phyloP scores from a whole-genome alignment of 2,113 vertebrate species.

The Perca fluviatilis region DNA sequence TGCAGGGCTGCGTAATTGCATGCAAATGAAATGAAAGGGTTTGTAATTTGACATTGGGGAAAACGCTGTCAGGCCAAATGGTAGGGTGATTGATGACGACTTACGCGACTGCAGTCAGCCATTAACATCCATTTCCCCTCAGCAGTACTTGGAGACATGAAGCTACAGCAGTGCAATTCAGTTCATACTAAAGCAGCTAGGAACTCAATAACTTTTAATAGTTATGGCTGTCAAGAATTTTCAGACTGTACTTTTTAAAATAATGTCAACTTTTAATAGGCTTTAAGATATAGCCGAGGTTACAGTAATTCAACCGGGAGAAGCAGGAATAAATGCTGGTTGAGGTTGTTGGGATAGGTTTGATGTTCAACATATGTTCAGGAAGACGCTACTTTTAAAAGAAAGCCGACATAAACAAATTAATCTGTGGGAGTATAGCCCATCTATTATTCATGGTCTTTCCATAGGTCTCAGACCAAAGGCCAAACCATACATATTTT shows the following conservation, averaged over 20 bases:
- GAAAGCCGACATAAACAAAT: constrained; percentile 9
- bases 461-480: constrained; percentile 56
- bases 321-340: neutral
- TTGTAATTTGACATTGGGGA: constrained; percentile 27
- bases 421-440: constrained; percentile 34
- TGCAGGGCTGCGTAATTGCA: constrained; percentile 37
- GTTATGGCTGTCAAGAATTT: constrained; percentile 5
- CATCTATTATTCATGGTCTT: constrained; percentile 64
- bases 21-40: constrained; percentile 41
- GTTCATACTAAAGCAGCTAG: constrained; percentile 20
- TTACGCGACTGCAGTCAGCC: constrained; percentile 38
- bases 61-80: constrained; percentile 44
- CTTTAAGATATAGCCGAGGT: constrained; percentile 1
- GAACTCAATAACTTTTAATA: constrained; percentile 27
- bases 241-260: constrained; percentile 1
- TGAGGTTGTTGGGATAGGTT: neutral
- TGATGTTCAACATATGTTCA: constrained; percentile 15
- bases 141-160: constrained; percentile 16
- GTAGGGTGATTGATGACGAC: constrained; percentile 55
- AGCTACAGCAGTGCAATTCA: constrained; percentile 12
- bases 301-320: neutral
- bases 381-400: neutral
- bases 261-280: constrained; percentile 13
- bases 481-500: constrained; percentile 69
- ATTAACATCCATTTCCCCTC: constrained; percentile 43